Base-by-base conservation (phyloP, 2,888 invertebrate species). In the Ischnus inquisitorius region DNA sequence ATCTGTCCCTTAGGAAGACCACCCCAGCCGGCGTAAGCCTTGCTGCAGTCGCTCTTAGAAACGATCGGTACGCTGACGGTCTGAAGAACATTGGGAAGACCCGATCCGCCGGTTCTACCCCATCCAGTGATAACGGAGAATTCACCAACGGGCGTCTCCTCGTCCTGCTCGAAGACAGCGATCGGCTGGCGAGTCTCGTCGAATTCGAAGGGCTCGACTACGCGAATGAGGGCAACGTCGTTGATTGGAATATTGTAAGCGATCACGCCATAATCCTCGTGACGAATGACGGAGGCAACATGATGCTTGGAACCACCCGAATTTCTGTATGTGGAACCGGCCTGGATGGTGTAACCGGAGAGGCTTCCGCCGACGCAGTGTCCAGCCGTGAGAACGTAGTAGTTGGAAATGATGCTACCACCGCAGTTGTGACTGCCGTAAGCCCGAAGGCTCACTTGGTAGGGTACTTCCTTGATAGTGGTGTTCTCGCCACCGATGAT, bases 1-100 rank as follows among this genome's bases (percentile, higher is more conserved):
- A 96, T 91, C 95, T 96, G 95, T 0, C 94, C 94, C 0, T 94
- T 91, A 0, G 95, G 95, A 10, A 95, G 94, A 1, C 91, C 94
- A 0, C 94, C 93, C n/a, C 6, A 43, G 0, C 12, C 0, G 6
- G 92, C 90, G 87, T 95, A 96, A 0, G 94, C 94, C 10, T 25
- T n/a, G 8, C 6, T n/a, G 88, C 96, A 96, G 0, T 90, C 72
- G 2, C 92, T 88, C 5, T 94, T 93, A 85, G 94, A 95, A 10
- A 95, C 94, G 88, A 94, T 94, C 0, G 95, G 95, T 0, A 96
- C 94, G 46, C 94, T 88, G 0, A 95, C 95, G 79, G 92, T 94
- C 80, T 95, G 95, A 51, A 94, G 85, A 89, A 91, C 90, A 1
- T 81, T 69, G 4, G 87, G 60, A 14, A 68, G 51, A 1, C 84